These are phyloP conservation scores for Ophion slaviceki DNA, from an alignment of 2,888 invertebrate species.

Conservation along the genomic window DNA sequence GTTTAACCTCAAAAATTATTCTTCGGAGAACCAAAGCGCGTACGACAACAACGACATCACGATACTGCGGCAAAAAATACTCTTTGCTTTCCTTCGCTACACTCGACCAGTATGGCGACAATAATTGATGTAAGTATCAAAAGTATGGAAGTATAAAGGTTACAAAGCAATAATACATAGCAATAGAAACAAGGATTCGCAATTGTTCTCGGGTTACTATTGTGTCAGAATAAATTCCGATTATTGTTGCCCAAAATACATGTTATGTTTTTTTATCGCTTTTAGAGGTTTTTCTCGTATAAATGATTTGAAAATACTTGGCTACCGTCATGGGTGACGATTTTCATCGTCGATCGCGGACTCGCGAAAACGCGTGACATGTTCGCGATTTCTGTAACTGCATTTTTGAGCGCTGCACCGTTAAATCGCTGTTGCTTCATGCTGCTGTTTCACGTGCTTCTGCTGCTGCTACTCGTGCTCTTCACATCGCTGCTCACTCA, in stretches of 20 bases:
- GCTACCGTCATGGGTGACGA: too few relatives aligned
- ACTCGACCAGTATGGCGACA: constrained; percentile 39
- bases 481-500: constrained; percentile 34
- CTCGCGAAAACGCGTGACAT: too few relatives aligned
- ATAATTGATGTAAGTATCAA: constrained; percentile 60
- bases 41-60: constrained; percentile 27
- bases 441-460: constrained; percentile 52
- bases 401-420: background rate
- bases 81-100: constrained; percentile 50
- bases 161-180: background rate
- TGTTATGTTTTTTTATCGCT: constrained; percentile 21
- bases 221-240: background rate
- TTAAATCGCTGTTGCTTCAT: constrained; percentile 52
- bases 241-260: background rate
- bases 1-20: background rate
- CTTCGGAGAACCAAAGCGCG: constrained; percentile 10
- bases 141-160: background rate
- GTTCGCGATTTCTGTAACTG: too few relatives aligned
- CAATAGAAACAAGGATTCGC: too few relatives aligned
- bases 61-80: constrained; percentile 25
- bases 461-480: constrained; percentile 46
- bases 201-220: constrained; percentile 1
- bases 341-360: too few relatives aligned
- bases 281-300: too few relatives aligned
- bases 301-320: too few relatives aligned